Percentiles rank a stretch among this genome's conserved stretches.
Conservation (phyloP, 92 coral and sea anemone genomes). For the Umimayanthus kanabou region DNA sequence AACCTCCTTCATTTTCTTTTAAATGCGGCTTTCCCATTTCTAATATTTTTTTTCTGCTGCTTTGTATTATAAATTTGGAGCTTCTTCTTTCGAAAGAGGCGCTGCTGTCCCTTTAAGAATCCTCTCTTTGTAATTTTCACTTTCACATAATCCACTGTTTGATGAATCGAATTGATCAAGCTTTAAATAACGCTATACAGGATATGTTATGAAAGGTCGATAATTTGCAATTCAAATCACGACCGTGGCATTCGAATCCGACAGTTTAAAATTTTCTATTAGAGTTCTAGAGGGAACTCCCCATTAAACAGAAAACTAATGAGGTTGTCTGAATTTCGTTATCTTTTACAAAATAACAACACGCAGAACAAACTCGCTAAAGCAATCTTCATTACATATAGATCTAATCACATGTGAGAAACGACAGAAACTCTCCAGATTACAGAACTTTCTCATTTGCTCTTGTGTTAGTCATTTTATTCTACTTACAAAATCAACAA, state of each 20-base stretch:
- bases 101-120: background rate
- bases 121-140: background rate
- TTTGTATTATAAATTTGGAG: background rate
- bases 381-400: background rate
- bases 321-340: constrained; percentile 3
- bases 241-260: background rate
- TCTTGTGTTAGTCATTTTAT: no score
- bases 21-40: constrained; percentile 38
- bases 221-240: constrained; percentile 42
- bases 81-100: background rate
- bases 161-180: background rate
- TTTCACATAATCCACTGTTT: background rate
- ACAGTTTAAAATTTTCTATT: constrained; percentile 30
- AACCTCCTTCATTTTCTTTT: constrained; percentile 8
- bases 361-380: background rate
- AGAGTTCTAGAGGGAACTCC: constrained; percentile 25
- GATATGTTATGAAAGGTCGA: background rate
- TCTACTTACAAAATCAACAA: background rate
- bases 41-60: background rate
- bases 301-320: constrained; percentile 23
- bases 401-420: constrained; percentile 6
- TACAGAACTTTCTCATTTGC: background rate
- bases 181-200: constrained; percentile 1
- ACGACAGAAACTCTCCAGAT: background rate
- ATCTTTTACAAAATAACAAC: constrained; percentile 12